phyloP scores from a whole-genome alignment of 37 sponge, comb jelly and placozoan genomes.

The Dysidea cf. avara region DNA sequence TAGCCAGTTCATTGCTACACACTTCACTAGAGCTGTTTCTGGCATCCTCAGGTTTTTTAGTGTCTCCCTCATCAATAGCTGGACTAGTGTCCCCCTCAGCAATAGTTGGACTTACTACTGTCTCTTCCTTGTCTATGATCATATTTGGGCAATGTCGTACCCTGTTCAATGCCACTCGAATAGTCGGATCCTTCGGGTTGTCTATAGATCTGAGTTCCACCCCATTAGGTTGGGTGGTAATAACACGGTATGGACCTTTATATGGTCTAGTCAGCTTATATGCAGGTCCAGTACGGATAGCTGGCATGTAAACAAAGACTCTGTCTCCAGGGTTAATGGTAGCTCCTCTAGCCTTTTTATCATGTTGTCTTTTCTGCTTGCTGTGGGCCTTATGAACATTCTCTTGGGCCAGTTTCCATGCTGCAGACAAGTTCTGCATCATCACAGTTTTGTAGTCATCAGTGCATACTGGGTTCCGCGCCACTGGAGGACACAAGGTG shows the following conservation, averaged over 20 bases:
- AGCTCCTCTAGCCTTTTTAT: not conserved
- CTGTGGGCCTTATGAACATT: conserved; percentile 20
- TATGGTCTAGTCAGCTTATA: conserved; percentile 28
- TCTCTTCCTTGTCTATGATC: too few relatives aligned
- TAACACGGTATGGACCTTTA: conserved; percentile 38
- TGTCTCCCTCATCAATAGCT: too few relatives aligned
- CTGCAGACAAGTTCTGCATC: not conserved
- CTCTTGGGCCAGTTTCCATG: conserved; percentile 44
- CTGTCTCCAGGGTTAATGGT: conserved; percentile 16
- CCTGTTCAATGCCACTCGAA: conserved; percentile 28
- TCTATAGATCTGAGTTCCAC: conserved; percentile 13
- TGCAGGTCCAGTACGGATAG: conserved; percentile 1
- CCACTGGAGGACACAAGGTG: not conserved
- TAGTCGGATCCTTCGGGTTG: conserved; percentile 5
- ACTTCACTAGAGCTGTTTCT: too few relatives aligned
- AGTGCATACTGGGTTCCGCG: not conserved
- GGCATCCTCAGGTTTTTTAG: too few relatives aligned
- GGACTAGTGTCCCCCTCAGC: too few relatives aligned
- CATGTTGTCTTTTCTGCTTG: conserved; percentile 36
- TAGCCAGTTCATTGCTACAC: too few relatives aligned
- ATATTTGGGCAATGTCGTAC: conserved; percentile 15
- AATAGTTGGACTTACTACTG: too few relatives aligned
- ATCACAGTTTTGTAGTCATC: conserved; percentile 30
- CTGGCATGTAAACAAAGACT: conserved; percentile 45
- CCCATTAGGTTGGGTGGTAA: not conserved